A percentile compares a stretch with the other conserved stretches of the same genome.
Conservation (phyloP, 2,888 invertebrate species). For the Thera britannica region DNA sequence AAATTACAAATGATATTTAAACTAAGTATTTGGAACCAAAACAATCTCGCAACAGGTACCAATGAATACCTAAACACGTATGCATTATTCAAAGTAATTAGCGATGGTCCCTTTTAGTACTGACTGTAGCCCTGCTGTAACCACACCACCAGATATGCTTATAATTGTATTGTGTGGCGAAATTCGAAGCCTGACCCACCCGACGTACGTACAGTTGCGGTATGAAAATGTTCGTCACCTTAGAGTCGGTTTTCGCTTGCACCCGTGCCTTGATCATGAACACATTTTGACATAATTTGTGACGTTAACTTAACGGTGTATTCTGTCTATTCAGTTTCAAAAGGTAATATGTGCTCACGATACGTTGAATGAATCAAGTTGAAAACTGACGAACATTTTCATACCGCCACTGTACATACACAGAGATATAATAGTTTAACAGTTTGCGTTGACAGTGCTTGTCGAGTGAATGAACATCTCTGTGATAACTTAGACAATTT, state of each 20-base stretch:
- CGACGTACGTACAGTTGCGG: neutral
- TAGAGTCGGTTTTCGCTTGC: no score
- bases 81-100: constrained; percentile 73
- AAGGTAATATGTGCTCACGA: no score
- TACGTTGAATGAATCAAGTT: no score
- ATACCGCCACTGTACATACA: no score
- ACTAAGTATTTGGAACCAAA: constrained; percentile 13
- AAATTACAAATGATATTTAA: neutral
- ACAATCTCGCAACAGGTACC: constrained; percentile 47
- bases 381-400: no score
- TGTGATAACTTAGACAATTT: no score
- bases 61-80: constrained; percentile 55
- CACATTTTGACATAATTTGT: no score
- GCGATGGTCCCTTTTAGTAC: constrained; percentile 61
- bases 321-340: no score
- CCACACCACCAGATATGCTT: constrained; percentile 56
- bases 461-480: no score
- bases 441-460: neutral
- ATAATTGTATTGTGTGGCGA: constrained; percentile 58
- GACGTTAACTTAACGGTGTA: no score
- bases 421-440: neutral
- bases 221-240: no score
- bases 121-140: constrained; percentile 52
- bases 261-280: no score
- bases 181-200: constrained; percentile 12